phyloP scores from a whole-genome alignment of 2,888 invertebrate genomes.

The Epinotia demarniana region DNA sequence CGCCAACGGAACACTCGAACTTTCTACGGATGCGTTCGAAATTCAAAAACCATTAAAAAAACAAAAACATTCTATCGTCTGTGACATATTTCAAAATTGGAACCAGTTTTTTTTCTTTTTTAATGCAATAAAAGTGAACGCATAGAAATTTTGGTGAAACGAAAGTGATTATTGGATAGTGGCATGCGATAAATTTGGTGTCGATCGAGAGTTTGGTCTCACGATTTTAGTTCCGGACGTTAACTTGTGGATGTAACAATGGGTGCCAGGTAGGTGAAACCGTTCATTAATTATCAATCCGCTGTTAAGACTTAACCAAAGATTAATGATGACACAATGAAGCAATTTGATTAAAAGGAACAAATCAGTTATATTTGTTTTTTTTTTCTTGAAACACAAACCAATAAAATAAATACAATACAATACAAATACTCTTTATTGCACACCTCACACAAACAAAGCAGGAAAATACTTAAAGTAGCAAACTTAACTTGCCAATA shows the following conservation, averaged over 20 bases:
- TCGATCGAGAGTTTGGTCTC: slow-evolving; percentile 46
- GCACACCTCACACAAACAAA: too few relatives aligned
- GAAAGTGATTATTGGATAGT: slow-evolving; percentile 58
- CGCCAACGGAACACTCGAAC: slow-evolving; percentile 69
- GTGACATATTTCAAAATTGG: slow-evolving; percentile 44
- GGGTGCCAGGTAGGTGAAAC: slow-evolving; percentile 68
- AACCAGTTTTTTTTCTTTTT: slow-evolving; percentile 48
- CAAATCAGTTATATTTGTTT: not conserved
- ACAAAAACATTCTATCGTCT: slow-evolving; percentile 21
- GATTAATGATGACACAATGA: not conserved
- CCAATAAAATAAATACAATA: too few relatives aligned
- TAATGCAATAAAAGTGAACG: slow-evolving; percentile 43
- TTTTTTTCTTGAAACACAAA: not conserved
- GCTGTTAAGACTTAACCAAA: not conserved
- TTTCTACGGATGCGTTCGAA: slow-evolving; percentile 70
- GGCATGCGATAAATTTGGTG: slow-evolving; percentile 42
- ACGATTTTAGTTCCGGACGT: slow-evolving; percentile 51
- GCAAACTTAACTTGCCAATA: not conserved
- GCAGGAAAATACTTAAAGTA: not conserved
- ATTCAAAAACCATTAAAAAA: slow-evolving; percentile 35
- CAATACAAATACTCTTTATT: too few relatives aligned
- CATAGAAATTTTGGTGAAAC: slow-evolving; percentile 52
- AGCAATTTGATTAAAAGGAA: slow-evolving; percentile 14
- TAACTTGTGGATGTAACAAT: slow-evolving; percentile 58
- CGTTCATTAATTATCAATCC: not conserved